Conservation (phyloP, 2,113 vertebrate genomes). For the Amazona guildingii region DNA sequence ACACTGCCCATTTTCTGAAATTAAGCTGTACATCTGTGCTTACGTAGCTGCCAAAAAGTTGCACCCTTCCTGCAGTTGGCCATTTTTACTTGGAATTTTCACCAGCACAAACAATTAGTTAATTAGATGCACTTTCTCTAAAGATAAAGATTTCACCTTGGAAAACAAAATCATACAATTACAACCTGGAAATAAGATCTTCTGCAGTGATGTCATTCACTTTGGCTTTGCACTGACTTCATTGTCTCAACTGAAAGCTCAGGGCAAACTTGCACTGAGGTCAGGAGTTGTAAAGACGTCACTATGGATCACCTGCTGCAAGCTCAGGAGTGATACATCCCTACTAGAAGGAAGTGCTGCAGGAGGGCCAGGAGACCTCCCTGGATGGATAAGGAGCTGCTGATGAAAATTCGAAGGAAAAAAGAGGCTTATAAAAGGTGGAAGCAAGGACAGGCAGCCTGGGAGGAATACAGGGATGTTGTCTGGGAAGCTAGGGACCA, state of each 20-base stretch:
- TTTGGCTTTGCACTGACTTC: conserved; percentile 17
- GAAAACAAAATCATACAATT: conserved; percentile 36
- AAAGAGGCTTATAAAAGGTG: too few species aligned
- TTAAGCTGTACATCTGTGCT: not conserved
- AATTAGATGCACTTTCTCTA: conserved; percentile 33
- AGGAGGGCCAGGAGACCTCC: too few species aligned
- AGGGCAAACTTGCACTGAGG: not conserved
- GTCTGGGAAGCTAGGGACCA: too few species aligned
- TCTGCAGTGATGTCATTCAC: conserved; percentile 41
- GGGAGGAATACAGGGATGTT: too few species aligned
- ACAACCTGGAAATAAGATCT: conserved; percentile 33
- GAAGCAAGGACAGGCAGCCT: too few species aligned
- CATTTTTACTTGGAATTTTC: conserved; percentile 33
- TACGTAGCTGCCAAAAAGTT: not conserved
- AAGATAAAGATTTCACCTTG: conserved; percentile 54
- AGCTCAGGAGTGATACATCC: too few species aligned
- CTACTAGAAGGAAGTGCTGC: too few species aligned
- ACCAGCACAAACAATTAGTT: conserved; percentile 28
- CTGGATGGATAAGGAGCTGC: too few species aligned
- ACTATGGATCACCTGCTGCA: not conserved
- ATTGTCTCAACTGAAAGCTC: not conserved
- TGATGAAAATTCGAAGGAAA: too few species aligned
- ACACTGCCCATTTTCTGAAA: not conserved
- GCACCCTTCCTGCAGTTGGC: not conserved
- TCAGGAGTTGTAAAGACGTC: not conserved